Evolutionary conservation across 2,113 vertebrate species (phyloP).

Genomic region (Mungos mungo): DNA sequence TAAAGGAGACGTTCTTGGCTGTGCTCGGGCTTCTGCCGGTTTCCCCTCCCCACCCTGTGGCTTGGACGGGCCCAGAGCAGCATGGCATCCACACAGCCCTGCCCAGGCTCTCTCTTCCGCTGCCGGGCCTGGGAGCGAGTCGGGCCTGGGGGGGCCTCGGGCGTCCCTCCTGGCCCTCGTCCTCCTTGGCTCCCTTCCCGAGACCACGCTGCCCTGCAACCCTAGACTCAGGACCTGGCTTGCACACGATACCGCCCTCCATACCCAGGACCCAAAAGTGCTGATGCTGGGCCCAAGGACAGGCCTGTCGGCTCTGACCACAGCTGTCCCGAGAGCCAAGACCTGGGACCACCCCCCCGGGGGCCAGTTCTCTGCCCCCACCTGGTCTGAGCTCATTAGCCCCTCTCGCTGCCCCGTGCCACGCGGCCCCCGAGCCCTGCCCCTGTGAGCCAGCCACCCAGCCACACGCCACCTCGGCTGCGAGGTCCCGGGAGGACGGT

Average conservation of each 20-base stretch:
- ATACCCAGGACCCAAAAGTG: fast-evolving
- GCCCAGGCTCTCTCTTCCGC: fast-evolving
- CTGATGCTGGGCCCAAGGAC: neutral
- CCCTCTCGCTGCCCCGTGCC: neutral
- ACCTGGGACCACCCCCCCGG: fast-evolving
- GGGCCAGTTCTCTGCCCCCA: neutral
- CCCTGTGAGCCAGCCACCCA: fast-evolving
- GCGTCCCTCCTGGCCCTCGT: neutral
- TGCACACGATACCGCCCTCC: neutral
- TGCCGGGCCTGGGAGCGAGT: fast-evolving
- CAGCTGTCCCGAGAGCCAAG: neutral
- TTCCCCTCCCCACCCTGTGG: slow-evolving; percentile 48
- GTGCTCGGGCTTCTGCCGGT: neutral
- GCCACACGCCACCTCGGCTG: fast-evolving
- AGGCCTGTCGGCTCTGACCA: fast-evolving
- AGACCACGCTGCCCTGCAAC: fast-evolving
- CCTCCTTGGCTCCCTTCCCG: fast-evolving
- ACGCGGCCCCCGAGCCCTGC: neutral
- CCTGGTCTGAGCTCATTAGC: fast-evolving
- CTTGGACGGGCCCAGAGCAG: neutral
- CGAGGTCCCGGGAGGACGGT: fast-evolving
- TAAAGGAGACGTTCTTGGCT: neutral
- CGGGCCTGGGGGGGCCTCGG: fast-evolving
- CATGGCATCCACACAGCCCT: neutral
- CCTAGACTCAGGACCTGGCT: neutral